Conservation (phyloP, 1,140 invertebrate species). For the Bombus affinis region DNA sequence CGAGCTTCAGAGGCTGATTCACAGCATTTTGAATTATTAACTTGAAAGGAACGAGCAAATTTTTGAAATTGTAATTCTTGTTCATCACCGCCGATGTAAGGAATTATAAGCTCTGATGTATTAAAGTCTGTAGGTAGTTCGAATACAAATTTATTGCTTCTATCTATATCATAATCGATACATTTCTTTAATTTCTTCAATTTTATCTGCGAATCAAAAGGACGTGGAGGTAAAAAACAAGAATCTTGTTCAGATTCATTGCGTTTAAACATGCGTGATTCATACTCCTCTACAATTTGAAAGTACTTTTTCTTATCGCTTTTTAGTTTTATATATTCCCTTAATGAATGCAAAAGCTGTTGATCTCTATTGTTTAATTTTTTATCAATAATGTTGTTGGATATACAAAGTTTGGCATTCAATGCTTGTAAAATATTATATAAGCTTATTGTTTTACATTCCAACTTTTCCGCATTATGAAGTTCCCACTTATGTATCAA, state of each 20-base stretch:
- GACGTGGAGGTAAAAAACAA: slow-evolving; percentile 70
- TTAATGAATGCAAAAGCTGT: slow-evolving; percentile 68
- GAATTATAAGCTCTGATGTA: slow-evolving; percentile 28
- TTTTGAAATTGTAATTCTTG: slow-evolving; percentile 65
- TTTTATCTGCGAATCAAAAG: slow-evolving; percentile 55
- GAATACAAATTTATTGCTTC: slow-evolving; percentile 30
- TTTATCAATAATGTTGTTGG: slow-evolving; percentile 53
- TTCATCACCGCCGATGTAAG: slow-evolving; percentile 40
- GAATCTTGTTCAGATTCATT: not conserved
- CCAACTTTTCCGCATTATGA: slow-evolving; percentile 50
- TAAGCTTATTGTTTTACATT: slow-evolving; percentile 55
- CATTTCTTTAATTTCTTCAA: not conserved
- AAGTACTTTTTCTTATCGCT: not conserved
- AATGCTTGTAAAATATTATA: slow-evolving; percentile 68
- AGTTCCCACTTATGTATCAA: not conserved
- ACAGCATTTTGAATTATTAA: not conserved
- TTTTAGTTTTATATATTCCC: slow-evolving; percentile 42
- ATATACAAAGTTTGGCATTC: slow-evolving; percentile 66
- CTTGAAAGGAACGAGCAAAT: slow-evolving; percentile 40
- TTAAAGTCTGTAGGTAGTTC: slow-evolving; percentile 22
- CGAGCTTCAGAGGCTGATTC: not conserved
- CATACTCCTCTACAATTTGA: slow-evolving; percentile 57
- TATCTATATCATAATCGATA: slow-evolving; percentile 62
- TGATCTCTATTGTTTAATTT: slow-evolving; percentile 65
- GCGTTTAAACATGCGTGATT: slow-evolving; percentile 72